These are phyloP conservation scores for Cephus rjabovi DNA, from an alignment of 2,888 invertebrate species.

Conservation along the genomic window DNA sequence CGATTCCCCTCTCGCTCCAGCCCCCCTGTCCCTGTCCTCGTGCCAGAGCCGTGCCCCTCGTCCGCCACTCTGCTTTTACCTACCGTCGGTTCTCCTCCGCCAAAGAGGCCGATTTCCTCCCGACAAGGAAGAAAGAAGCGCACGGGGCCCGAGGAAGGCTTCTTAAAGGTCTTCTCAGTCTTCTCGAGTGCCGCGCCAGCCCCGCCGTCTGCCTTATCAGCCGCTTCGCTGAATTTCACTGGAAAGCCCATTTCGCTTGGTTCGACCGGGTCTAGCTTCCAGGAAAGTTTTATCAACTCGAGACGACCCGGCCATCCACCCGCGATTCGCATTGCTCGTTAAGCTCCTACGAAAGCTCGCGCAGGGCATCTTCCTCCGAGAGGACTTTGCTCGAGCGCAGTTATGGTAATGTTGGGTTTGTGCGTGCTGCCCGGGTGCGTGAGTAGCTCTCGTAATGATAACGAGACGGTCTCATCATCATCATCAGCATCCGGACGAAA, in stretches of 20 bases:
- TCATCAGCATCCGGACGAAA: slow-evolving; percentile 53
- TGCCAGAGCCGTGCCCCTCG: background rate
- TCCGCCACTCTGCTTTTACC: background rate
- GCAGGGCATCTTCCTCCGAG: slow-evolving; percentile 30
- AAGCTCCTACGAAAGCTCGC: slow-evolving; percentile 12
- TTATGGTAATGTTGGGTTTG: slow-evolving; percentile 48
- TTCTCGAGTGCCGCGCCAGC: slow-evolving; percentile 9
- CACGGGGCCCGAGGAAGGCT: slow-evolving; percentile 38
- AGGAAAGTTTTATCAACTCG: background rate
- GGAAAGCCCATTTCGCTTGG: background rate
- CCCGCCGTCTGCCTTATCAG: background rate
- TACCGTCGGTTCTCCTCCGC: slow-evolving; percentile 22
- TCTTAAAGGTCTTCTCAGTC: too few relatives aligned
- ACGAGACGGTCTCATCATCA: slow-evolving; percentile 50
- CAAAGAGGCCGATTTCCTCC: slow-evolving; percentile 42
- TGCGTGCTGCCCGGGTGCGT: slow-evolving; percentile 45
- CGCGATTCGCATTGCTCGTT: background rate
- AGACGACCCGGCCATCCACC: background rate
- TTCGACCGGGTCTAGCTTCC: background rate
- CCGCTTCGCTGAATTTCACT: background rate
- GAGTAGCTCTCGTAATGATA: slow-evolving; percentile 49
- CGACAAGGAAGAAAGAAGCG: slow-evolving; percentile 38
- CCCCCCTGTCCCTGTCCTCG: background rate
- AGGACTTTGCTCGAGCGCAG: slow-evolving; percentile 30
- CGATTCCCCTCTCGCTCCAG: background rate